Percentiles rank a stretch among this genome's conserved stretches.
Evolutionary conservation across 2,797 vertebrate species (phyloP).

Genomic region (Anabacerthia variegaticeps): DNA sequence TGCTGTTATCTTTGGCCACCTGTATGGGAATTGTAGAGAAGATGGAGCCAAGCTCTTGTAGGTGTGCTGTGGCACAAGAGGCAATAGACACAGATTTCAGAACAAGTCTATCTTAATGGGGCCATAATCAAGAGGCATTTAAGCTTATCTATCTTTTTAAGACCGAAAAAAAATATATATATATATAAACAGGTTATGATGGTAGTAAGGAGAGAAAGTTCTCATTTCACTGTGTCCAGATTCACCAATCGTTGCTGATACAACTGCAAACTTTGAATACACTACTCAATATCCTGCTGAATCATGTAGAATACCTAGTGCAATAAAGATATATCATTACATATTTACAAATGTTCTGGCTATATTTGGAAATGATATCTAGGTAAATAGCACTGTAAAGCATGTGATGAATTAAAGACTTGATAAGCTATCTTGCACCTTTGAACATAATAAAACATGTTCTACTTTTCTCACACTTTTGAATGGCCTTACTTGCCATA

Average conservation of each 20-base stretch:
- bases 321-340: neutral
- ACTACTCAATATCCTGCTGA: neutral
- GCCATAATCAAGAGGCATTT: neutral
- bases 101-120: neutral
- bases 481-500: neutral
- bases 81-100: neutral
- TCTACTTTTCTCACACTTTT: neutral
- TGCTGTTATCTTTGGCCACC: neutral
- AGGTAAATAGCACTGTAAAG: slow-evolving; percentile 20
- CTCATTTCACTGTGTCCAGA: neutral
- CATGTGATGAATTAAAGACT: neutral
- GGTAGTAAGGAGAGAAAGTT: neutral
- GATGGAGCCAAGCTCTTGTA: neutral
- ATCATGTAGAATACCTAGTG: neutral
- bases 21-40: neutral
- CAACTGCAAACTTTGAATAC: neutral
- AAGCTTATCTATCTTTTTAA: neutral
- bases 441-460: neutral
- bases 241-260: neutral
- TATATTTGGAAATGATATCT: slow-evolving; percentile 1
- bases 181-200: neutral
- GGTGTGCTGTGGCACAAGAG: neutral
- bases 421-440: slow-evolving; percentile 3
- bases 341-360: slow-evolving; percentile 12
- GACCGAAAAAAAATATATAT: neutral